A percentile compares a stretch with the other conserved stretches of the same genome.
Evolutionary conservation across 2,797 vertebrate species (phyloP).

Genomic region (Ctenosaura bakeri): DNA sequence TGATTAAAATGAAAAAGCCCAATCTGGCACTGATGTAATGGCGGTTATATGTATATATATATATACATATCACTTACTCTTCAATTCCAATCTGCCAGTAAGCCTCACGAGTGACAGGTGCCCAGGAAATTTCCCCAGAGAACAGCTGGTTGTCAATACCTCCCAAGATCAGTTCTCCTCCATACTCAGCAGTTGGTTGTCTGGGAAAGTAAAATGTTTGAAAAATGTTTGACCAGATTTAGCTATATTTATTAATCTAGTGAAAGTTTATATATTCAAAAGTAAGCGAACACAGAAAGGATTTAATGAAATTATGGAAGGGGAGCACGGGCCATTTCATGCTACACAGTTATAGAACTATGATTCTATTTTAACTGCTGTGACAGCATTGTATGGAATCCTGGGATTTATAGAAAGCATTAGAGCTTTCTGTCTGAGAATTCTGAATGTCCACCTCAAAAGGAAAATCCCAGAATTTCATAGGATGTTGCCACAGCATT

Average conservation of each 20-base stretch:
- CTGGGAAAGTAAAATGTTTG: constrained; percentile 57
- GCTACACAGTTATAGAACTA: no score
- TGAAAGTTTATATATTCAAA: accelerated
- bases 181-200: constrained; percentile 63
- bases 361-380: no score
- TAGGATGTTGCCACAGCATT: no score
- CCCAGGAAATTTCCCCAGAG: constrained; percentile 81
- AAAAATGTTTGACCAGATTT: background rate
- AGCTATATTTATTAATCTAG: background rate
- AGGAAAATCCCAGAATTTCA: no score
- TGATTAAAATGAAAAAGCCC: background rate
- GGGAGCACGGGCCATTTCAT: no score
- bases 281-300: accelerated
- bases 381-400: no score
- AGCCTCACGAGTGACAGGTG: constrained; percentile 79
- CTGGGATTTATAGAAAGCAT: no score
- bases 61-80: constrained; percentile 71
- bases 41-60: background rate
- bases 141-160: constrained; percentile 76
- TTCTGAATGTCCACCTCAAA: no score
- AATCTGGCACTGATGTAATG: background rate
- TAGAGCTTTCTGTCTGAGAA: no score
- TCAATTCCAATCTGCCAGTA: constrained; percentile 86
- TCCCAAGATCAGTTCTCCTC: constrained; percentile 84
- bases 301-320: background rate